Evolutionary conservation across 2,888 invertebrate genomes (phyloP).

Genomic region (Drosophila acutilabella): DNA sequence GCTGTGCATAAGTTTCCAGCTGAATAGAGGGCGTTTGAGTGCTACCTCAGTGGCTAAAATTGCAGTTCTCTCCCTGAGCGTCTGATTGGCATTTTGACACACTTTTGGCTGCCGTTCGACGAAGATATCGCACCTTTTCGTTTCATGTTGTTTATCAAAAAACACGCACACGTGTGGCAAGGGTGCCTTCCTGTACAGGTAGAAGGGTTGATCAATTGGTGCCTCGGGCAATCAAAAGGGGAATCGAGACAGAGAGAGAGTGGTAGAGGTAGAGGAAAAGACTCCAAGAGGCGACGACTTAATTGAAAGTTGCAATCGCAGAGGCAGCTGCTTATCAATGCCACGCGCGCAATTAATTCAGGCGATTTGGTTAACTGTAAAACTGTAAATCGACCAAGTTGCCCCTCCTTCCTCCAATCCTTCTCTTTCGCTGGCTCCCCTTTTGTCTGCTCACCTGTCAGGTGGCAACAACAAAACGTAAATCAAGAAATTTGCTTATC

Average conservation of each 20-base stretch:
- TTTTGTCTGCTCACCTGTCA: slow-evolving; percentile 49
- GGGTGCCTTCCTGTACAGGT: not conserved
- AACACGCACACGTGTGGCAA: slow-evolving; percentile 48
- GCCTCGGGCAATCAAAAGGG: not conserved
- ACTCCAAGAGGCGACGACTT: slow-evolving; percentile 55
- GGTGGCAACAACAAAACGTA: slow-evolving; percentile 66
- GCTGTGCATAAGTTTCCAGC: not conserved
- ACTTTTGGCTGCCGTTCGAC: slow-evolving; percentile 54
- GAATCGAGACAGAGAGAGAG: not conserved
- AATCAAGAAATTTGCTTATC: slow-evolving; percentile 78
- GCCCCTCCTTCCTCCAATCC: not conserved
- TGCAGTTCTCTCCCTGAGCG: not conserved
- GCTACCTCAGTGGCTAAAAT: slow-evolving; percentile 5
- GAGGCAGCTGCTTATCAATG: slow-evolving; percentile 74
- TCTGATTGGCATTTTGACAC: slow-evolving; percentile 54
- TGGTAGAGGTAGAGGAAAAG: not conserved
- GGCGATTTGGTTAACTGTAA: slow-evolving; percentile 77
- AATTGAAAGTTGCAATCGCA: slow-evolving; percentile 64
- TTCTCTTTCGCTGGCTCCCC: not conserved
- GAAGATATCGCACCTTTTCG: slow-evolving; percentile 46
- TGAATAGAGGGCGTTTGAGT: slow-evolving; percentile 11
- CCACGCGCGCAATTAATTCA: slow-evolving; percentile 71
- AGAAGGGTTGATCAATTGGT: slow-evolving; percentile 17
- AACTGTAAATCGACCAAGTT: slow-evolving; percentile 51
- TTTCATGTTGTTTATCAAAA: not conserved